Evolutionary conservation across 2,888 invertebrate species (phyloP), one percentile per base, ranked within the genome.

Genomic region (Blastobasis lacticolella): DNA sequence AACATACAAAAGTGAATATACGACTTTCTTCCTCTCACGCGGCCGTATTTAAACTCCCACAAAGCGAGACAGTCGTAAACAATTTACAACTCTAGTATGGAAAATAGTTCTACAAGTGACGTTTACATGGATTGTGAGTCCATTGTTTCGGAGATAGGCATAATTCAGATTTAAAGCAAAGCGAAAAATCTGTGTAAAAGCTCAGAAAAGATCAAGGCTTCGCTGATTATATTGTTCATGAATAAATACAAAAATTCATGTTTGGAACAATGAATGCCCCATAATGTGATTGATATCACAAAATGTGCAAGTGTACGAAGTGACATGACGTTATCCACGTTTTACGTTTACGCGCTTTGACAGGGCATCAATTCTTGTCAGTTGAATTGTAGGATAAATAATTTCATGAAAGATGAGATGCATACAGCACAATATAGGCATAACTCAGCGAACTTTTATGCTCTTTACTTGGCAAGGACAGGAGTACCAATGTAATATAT

Each of bases 101-200:
- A 72, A 69, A 71, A 69, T 66, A 72, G 65, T 54, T 55, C 51
- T 57, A 59, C 65, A 67, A 69, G 66, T 70, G 71, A 75, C 67
- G 59, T 59, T 56, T 58, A 71, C 70, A 68, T 60, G 64, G 61
- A 60, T 65, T 62, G 64, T 55, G 66, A 63, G 62, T 57, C 69
- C 71, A 75, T 78, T 78, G 76, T 76, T 69, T 62, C 55, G 49
- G 57, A 63, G 62, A 62, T 60, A 60, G 52, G 60, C 51, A 55
- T 53, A 53, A 57, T 54, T 55, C 59, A 59, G 51, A 51, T 53
- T 23, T 23, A 23, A 23, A 23, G 23, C 23, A 23, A 23, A 23
- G 23, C 23, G 23, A 23, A 67, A 68, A 69, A 69, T 66, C 64
- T 59, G 59, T 57, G 56, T 56, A 56, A 23, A 23, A 23, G 23